Evolutionary conservation across 1,140 invertebrate species (phyloP).

Genomic region (Metopolophium dirhodum): DNA sequence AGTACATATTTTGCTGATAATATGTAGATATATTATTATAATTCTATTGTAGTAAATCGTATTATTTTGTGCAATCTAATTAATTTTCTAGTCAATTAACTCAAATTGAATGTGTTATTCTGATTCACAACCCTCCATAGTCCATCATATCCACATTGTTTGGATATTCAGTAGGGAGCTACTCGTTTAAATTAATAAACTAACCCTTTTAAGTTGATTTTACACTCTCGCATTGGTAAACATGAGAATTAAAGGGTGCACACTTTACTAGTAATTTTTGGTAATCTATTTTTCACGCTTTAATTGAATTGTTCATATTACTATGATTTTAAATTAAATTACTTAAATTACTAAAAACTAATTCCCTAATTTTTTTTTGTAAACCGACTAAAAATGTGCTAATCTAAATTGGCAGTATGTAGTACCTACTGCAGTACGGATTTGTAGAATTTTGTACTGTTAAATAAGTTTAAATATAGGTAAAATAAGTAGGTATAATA

Average conservation of each 20-base stretch:
- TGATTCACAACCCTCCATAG: neutral
- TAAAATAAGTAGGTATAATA: neutral
- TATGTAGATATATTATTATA: neutral
- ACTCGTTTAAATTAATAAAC: conserved; percentile 11
- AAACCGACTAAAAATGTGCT: neutral
- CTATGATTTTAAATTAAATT: neutral
- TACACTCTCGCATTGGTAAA: neutral
- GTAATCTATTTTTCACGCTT: neutral
- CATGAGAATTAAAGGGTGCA: neutral
- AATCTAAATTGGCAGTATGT: too few relatives aligned
- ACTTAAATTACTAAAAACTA: neutral
- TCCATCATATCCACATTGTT: neutral
- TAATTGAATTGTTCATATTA: neutral
- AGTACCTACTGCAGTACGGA: neutral
- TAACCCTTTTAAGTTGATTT: conserved; percentile 2
- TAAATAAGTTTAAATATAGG: neutral
- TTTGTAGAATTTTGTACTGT: neutral
- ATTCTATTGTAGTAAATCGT: neutral
- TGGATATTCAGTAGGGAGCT: neutral
- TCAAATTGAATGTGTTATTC: neutral
- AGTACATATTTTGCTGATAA: neutral
- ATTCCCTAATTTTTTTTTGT: neutral
- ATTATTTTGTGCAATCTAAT: neutral
- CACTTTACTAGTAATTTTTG: neutral
- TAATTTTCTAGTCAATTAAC: neutral